Percentiles rank a stretch among this genome's conserved stretches.
phyloP scores from a whole-genome alignment of 2,888 invertebrate genomes.

The Abrostola tripartita region DNA sequence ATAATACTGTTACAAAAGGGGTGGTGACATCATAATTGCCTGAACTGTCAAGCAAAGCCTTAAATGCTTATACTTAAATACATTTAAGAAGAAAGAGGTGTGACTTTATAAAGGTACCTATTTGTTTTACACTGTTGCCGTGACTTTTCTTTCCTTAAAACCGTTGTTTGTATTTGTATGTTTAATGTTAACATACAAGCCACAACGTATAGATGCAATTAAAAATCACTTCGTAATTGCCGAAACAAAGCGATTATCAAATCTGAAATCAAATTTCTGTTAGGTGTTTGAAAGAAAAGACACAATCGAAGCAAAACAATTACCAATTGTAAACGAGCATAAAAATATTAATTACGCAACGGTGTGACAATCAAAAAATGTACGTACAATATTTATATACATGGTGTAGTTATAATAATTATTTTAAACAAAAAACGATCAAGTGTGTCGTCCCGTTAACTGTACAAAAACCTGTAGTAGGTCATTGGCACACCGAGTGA shows the following conservation, averaged over 20 bases:
- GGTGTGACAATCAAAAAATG: constrained; percentile 45
- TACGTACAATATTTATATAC: constrained; percentile 48
- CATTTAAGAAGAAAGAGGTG: no score
- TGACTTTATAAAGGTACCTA: no score
- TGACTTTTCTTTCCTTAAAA: no score
- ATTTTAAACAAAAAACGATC: constrained; percentile 82
- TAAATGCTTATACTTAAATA: no score
- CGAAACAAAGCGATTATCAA: constrained; percentile 12
- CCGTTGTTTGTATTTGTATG: no score
- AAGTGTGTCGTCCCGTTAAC: constrained; percentile 85
- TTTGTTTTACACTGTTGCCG: no score
- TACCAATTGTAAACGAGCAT: constrained; percentile 30
- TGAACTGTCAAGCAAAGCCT: no score
- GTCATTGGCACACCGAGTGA: constrained; percentile 80
- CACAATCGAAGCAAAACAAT: constrained; percentile 28
- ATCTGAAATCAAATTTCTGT: constrained; percentile 31
- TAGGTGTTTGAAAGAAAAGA: constrained; percentile 14
- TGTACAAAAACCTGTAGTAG: constrained; percentile 84
- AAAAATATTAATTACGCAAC: constrained; percentile 42
- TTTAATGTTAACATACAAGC: neutral
- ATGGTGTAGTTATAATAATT: constrained; percentile 73
- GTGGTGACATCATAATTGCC: no score
- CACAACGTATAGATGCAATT: neutral
- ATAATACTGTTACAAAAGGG: no score
- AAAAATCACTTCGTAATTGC: constrained; percentile 10